Percentiles rank a stretch among this genome's conserved stretches.
These are phyloP conservation scores for Ariolimax columbianus DNA, from an alignment of 2,888 invertebrate genomes.

Conservation along the genomic window DNA sequence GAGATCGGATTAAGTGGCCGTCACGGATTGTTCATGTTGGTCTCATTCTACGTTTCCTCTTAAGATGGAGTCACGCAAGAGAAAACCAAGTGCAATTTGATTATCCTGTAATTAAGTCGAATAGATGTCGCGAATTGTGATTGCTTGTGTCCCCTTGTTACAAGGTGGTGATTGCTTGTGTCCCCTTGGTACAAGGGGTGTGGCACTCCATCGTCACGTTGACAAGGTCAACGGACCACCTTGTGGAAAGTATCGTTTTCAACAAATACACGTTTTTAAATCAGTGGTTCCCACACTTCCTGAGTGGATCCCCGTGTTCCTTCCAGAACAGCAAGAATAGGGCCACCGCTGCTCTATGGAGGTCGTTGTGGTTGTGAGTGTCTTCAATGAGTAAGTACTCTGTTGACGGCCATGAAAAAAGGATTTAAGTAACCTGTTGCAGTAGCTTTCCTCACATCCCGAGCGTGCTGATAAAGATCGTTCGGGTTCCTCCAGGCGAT, in stretches of 20 bases:
- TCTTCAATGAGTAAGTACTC: too few relatives aligned
- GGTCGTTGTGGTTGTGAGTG: too few relatives aligned
- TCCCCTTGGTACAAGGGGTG: not conserved
- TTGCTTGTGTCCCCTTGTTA: conserved; percentile 6
- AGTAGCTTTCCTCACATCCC: too few relatives aligned
- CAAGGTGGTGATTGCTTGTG: not conserved
- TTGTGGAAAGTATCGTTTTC: not conserved
- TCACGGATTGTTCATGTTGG: not conserved
- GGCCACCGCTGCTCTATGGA: too few relatives aligned
- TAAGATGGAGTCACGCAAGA: not conserved
- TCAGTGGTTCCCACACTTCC: too few relatives aligned
- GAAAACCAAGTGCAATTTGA: not conserved
- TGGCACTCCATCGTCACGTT: not conserved
- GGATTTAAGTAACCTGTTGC: too few relatives aligned
- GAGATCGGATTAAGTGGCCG: not conserved
- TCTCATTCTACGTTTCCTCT: not conserved
- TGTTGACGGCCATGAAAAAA: too few relatives aligned
- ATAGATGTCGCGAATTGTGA: not conserved
- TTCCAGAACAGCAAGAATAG: too few relatives aligned
- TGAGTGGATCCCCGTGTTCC: too few relatives aligned
- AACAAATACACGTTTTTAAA: not conserved
- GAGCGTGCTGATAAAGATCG: too few relatives aligned
- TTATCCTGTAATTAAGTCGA: conserved; percentile 7
- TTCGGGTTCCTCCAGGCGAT: too few relatives aligned
- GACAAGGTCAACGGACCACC: not conserved